These are phyloP conservation scores for Stenodema calcarata DNA, from an alignment of 2,888 invertebrate genomes.

Conservation along the genomic window DNA sequence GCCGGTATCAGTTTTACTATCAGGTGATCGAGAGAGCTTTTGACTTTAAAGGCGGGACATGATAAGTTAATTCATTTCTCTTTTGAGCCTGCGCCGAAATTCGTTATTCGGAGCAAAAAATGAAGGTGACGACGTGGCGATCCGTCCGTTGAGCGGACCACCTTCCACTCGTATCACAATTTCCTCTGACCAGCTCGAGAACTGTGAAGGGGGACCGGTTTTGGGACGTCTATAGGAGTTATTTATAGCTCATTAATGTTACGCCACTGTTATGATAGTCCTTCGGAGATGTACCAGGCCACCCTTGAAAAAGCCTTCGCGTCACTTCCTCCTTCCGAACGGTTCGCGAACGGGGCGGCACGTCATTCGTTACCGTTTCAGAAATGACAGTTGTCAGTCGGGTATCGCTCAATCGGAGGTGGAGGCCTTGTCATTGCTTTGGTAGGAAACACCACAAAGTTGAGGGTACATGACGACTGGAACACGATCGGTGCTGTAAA, in stretches of 20 bases:
- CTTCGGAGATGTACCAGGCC: neutral
- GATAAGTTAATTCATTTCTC: neutral
- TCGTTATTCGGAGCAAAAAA: neutral
- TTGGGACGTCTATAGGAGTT: conserved; percentile 28
- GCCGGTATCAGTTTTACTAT: no score
- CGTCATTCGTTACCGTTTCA: no score
- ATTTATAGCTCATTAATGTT: conserved; percentile 49
- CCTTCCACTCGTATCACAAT: neutral
- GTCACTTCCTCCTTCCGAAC: neutral
- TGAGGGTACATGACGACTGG: no score
- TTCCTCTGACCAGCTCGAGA: neutral
- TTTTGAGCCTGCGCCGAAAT: neutral
- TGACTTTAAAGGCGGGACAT: neutral
- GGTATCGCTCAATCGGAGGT: no score
- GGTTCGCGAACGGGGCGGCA: neutral
- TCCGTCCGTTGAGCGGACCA: neutral
- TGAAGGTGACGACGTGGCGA: conserved; percentile 22
- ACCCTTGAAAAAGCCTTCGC: neutral
- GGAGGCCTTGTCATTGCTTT: no score
- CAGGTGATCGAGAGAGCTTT: neutral
- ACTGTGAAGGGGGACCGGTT: conserved; percentile 17
- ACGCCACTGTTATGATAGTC: conserved; percentile 41
- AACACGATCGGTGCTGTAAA: no score
- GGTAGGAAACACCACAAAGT: no score
- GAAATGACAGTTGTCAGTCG: no score